Evolutionary conservation across 2,113 vertebrate genomes (phyloP).

Genomic region (Podarcis raffonei): DNA sequence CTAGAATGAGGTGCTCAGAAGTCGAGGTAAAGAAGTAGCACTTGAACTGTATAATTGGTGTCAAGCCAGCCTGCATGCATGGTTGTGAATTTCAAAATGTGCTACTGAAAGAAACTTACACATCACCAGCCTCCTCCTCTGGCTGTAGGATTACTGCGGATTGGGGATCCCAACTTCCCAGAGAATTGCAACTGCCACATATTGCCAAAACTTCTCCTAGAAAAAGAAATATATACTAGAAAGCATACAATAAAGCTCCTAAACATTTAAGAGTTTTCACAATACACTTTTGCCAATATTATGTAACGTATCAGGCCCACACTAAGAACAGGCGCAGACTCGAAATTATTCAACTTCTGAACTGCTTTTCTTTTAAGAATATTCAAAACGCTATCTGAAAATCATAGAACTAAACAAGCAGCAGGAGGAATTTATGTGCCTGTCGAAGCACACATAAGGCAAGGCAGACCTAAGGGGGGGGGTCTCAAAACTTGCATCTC

Average conservation of each 20-base stretch:
- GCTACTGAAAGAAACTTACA: constrained; percentile 67
- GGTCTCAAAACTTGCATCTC: too few relatives aligned
- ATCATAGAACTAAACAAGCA: background rate
- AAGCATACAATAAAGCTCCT: background rate
- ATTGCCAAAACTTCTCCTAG: constrained; percentile 91
- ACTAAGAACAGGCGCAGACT: background rate
- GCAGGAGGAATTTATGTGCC: background rate
- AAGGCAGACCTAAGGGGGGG: background rate
- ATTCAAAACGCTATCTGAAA: background rate
- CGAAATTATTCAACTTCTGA: background rate
- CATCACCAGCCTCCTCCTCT: constrained; percentile 65
- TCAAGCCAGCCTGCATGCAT: background rate
- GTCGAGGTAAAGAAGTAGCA: background rate
- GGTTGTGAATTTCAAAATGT: background rate
- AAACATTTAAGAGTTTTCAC: background rate
- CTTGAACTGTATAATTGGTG: fast-evolving
- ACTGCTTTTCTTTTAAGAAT: background rate
- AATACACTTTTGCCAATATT: background rate
- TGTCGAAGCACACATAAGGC: background rate
- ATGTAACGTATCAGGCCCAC: background rate
- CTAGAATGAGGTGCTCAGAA: background rate
- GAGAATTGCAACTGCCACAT: constrained; percentile 86
- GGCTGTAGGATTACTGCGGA: constrained; percentile 81
- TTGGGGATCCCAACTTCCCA: constrained; percentile 89
- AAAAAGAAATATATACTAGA: background rate